These are phyloP conservation scores for Danio kyathit DNA, from an alignment of 2,797 vertebrate species.

Conservation along the genomic window DNA sequence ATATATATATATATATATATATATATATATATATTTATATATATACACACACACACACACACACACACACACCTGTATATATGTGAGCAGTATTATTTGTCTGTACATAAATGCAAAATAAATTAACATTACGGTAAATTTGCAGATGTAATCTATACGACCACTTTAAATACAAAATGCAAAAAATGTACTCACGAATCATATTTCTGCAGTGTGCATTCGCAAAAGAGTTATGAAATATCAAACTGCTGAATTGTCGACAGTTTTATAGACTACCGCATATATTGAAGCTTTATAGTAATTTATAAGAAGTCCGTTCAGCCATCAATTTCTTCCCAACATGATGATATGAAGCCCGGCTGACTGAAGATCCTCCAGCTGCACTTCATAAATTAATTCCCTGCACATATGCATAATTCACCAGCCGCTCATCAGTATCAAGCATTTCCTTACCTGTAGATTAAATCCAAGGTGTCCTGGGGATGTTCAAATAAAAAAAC, in stretches of 20 bases:
- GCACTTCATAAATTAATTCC: slow-evolving; percentile 7
- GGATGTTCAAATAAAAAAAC: slow-evolving; percentile 4
- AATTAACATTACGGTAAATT: not conserved
- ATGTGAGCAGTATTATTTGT: no score
- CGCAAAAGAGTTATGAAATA: not conserved
- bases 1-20: no score
- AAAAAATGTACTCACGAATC: not conserved
- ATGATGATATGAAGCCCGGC: not conserved
- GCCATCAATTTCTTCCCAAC: not conserved
- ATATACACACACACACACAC: no score
- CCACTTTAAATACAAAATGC: not conserved
- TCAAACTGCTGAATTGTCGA: not conserved
- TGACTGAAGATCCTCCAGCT: not conserved
- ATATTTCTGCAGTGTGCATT: not conserved
- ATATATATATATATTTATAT: no score
- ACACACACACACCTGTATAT: no score
- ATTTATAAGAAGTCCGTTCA: slow-evolving; percentile 4
- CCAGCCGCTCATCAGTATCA: not conserved
- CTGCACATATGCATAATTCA: slow-evolving; percentile 7
- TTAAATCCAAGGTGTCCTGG: slow-evolving; percentile 10
- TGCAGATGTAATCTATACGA: not conserved
- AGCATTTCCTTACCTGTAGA: slow-evolving; percentile 27
- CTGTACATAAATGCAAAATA: not conserved
- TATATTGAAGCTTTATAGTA: not conserved
- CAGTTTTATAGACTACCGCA: not conserved